Percentiles rank a stretch among this genome's conserved stretches.
These are phyloP conservation scores for Muschampia plurimacula DNA, from an alignment of 2,888 invertebrate species.

Conservation along the genomic window DNA sequence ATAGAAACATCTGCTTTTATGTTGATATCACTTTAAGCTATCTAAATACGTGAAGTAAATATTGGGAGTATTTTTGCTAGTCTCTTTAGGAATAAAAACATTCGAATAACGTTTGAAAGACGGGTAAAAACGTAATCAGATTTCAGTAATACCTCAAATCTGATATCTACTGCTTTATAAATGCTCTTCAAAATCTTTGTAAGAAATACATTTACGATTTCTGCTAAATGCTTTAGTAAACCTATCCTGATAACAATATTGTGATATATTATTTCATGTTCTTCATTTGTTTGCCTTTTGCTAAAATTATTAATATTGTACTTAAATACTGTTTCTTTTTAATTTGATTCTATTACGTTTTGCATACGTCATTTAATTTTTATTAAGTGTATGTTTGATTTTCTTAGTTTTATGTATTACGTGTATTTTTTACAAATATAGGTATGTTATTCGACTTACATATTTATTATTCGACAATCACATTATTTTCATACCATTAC, in stretches of 20 bases:
- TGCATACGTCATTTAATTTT: neutral
- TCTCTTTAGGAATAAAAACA: neutral
- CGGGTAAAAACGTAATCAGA: too few relatives aligned
- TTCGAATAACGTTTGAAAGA: neutral
- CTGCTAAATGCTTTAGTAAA: neutral
- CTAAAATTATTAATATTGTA: neutral
- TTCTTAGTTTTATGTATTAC: neutral
- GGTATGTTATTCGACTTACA: neutral
- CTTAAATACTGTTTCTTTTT: neutral
- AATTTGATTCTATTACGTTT: neutral
- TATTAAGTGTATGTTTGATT: neutral
- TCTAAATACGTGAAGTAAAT: slow-evolving; percentile 21
- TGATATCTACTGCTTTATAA: too few relatives aligned
- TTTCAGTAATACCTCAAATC: too few relatives aligned
- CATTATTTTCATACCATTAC: slow-evolving; percentile 48
- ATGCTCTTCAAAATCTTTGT: neutral
- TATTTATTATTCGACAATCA: slow-evolving; percentile 4
- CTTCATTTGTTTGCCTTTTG: neutral
- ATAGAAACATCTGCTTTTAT: slow-evolving; percentile 14
- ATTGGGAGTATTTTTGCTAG: neutral
- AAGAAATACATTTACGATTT: neutral
- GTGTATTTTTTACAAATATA: neutral
- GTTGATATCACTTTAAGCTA: slow-evolving; percentile 17
- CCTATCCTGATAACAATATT: neutral
- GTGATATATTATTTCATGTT: too few relatives aligned